Base-by-base conservation (phyloP, 2,888 invertebrate species). In the Entomobrya multifasciata region DNA sequence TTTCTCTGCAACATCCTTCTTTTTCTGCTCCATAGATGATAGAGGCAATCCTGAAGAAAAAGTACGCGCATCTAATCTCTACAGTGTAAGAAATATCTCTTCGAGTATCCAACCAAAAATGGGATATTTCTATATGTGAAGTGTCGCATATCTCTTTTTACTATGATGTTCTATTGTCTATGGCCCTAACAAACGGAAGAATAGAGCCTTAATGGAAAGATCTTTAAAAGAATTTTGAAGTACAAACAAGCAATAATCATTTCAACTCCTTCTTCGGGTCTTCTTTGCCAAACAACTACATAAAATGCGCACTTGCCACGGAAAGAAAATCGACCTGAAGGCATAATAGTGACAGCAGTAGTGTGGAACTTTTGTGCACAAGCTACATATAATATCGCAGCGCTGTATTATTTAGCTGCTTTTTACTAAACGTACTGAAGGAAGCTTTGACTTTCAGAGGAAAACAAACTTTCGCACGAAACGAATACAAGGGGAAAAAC, bases 381-480 rank as follows among this genome's bases (percentile, higher is more conserved):
- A 36, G 36, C 36, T n/a, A n/a, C n/a, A n/a, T n/a, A n/a, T n/a
- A 15, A 49, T 10, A 49, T 10, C 49, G 13, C 13, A 36, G 36
- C 36, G 8, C 8, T 36, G 5, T 36, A 36, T 36, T 49, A 13
- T 49, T n/a, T 49, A 15, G 49, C n/a, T n/a, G 5, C 49, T 49
- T n/a, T 13, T 15, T n/a, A 15, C 2, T 49, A 49, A 13, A 3
- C 13, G 49, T n/a, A 20, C 15, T 41, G 47, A 25, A n/a, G 65
- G 17, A 36, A 36, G 41, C 41, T 36, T n/a, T 13, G 17, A 65
- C 11, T 65, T 36, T 44, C 17, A 25, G 13, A 20, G 57, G 15
- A 74, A 74, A 74, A 76, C 76, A 76, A 76, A 76, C 76, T 55
- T 76, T 57, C 22, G 36, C 41, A 20, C 22, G 76, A 76, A 57